A percentile compares a stretch with the other conserved stretches of the same genome.
phyloP scores from a whole-genome alignment of 2,113 vertebrate genomes.

The Melanocharis versteri region DNA sequence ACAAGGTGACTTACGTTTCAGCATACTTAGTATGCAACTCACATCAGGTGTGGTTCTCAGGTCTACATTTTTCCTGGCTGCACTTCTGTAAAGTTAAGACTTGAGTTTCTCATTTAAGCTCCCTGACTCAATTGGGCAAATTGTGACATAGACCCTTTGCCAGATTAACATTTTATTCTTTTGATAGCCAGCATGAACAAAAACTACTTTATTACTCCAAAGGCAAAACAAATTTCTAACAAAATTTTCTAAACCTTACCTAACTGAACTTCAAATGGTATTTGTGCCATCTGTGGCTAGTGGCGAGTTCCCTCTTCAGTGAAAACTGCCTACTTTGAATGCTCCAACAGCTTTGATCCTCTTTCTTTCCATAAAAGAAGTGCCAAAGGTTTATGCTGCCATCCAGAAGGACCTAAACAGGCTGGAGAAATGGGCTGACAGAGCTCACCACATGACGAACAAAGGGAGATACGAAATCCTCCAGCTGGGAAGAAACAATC shows the following conservation, averaged over 20 bases:
- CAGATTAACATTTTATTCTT: background rate
- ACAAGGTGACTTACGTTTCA: background rate
- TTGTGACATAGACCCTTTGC: background rate
- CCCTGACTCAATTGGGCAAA: background rate
- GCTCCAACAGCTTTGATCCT: background rate
- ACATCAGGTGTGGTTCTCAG: background rate
- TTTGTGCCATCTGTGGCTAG: background rate
- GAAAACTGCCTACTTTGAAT: background rate
- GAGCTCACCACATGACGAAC: background rate
- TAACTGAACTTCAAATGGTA: background rate
- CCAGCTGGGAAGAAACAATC: background rate
- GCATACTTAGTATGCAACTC: background rate
- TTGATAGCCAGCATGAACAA: background rate
- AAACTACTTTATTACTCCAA: background rate
- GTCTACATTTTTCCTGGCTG: background rate
- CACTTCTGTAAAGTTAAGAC: background rate
- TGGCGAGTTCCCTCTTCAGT: background rate
- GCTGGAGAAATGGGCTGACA: background rate
- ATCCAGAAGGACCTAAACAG: background rate
- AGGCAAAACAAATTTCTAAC: background rate
- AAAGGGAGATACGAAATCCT: background rate
- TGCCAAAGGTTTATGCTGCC: background rate
- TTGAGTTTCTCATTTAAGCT: background rate
- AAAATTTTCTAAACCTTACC: background rate
- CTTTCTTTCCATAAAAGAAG: background rate